Percentiles rank a stretch among this genome's conserved stretches.
Evolutionary conservation across 2,888 invertebrate genomes (phyloP).

Genomic region (Tetragnatha montana): DNA sequence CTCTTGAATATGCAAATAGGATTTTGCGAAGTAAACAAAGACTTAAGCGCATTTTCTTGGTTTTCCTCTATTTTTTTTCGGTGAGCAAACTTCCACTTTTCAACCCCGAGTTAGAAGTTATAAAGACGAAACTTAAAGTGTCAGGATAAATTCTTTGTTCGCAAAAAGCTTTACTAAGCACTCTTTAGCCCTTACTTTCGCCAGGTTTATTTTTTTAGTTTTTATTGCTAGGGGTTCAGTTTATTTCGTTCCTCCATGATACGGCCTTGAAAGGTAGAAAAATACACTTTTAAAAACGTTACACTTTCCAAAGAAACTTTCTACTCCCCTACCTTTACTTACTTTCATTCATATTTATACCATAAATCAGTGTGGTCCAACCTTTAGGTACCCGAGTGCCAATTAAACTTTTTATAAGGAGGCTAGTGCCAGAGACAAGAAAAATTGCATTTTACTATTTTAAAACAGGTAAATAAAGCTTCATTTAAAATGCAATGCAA

Average conservation of each 20-base stretch:
- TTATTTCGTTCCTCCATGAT: not conserved
- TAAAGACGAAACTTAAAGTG: not conserved
- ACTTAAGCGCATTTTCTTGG: not conserved
- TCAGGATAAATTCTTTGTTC: not conserved
- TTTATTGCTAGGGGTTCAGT: not conserved
- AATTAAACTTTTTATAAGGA: no score
- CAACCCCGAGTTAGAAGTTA: not conserved
- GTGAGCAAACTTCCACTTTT: not conserved
- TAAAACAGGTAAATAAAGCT: no score
- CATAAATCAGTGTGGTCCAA: no score
- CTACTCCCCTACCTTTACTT: not conserved
- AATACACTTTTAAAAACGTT: not conserved
- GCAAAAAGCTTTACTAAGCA: not conserved
- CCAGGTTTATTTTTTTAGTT: not conserved
- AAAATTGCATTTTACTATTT: no score
- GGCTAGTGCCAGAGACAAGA: no score
- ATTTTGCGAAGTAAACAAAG: not conserved
- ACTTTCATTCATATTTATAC: no score
- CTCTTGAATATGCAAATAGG: not conserved
- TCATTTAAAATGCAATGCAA: no score
- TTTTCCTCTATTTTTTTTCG: not conserved
- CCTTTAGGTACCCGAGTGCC: no score
- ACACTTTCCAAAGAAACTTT: slow-evolving; percentile 1
- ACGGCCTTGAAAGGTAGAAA: not conserved
- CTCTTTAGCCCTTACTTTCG: not conserved